Conservation (phyloP, 2,797 vertebrate genomes). For the Sebastiscus tertius region DNA sequence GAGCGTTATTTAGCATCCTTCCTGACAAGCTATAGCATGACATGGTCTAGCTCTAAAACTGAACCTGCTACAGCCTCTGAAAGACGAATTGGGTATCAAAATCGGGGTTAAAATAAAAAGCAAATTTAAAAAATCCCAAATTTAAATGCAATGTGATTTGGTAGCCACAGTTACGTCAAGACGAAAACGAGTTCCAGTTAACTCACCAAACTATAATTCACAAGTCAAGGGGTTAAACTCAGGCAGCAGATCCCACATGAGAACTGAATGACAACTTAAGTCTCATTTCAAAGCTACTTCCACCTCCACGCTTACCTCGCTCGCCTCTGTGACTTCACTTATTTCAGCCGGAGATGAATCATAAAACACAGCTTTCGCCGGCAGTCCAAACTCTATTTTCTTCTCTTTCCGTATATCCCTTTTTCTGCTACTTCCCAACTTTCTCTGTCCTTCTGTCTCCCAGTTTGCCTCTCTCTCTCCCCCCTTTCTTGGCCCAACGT, state of each 20-base stretch:
- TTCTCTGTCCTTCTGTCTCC: not conserved
- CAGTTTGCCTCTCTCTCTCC: not conserved
- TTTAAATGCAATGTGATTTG: not conserved
- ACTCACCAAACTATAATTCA: not conserved
- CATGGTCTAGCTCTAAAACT: too few relatives aligned
- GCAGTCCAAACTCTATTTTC: not conserved
- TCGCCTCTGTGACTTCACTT: not conserved
- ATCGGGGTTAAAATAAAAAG: not conserved
- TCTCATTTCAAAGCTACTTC: not conserved
- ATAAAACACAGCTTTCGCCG: not conserved
- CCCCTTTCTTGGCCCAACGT: not conserved
- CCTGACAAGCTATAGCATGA: too few relatives aligned
- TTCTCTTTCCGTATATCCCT: not conserved
- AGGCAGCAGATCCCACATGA: not conserved
- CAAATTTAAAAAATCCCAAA: not conserved
- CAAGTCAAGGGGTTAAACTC: not conserved
- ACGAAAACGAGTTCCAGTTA: not conserved
- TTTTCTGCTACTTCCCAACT: not conserved
- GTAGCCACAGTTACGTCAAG: not conserved
- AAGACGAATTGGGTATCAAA: too few relatives aligned
- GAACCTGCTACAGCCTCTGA: too few relatives aligned
- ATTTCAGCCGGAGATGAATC: not conserved
- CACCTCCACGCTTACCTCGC: not conserved
- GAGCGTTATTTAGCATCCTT: too few relatives aligned
- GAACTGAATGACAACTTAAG: not conserved